Conservation (phyloP, 1,140 invertebrate genomes). For the Amyelois transitella region DNA sequence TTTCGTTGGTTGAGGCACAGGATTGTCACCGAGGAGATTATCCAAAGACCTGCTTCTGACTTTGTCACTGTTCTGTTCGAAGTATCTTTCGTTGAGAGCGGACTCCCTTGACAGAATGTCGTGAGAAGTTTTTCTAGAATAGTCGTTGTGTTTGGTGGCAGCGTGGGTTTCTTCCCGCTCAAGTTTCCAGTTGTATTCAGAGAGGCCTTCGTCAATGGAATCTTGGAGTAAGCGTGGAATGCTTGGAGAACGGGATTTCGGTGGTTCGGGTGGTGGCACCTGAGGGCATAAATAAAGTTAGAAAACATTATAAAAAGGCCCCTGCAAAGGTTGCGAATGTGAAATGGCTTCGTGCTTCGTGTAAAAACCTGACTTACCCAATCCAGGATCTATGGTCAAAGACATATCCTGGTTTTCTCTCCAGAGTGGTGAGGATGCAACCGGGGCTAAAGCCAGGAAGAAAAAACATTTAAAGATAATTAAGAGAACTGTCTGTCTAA, state of each 20-base stretch:
- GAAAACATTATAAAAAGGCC: too few species aligned
- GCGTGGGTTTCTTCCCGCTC: conserved; percentile 47
- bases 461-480: too few species aligned
- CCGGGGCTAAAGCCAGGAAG: too few species aligned
- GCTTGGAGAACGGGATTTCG: conserved; percentile 63
- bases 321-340: too few species aligned
- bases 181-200: conserved; percentile 68
- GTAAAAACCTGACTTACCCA: too few species aligned
- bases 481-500: too few species aligned
- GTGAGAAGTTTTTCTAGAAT: conserved; percentile 81
- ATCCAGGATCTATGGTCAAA: too few species aligned
- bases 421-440: too few species aligned
- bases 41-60: conserved; percentile 87
- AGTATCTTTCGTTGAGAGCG: conserved; percentile 91
- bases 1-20: conserved; percentile 71
- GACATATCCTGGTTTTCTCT: too few species aligned
- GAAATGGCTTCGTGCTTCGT: too few species aligned
- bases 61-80: conserved; percentile 84
- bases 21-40: conserved; percentile 80
- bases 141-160: conserved; percentile 44
- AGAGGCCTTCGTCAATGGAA: conserved; percentile 53
- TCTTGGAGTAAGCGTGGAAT: conserved; percentile 69
- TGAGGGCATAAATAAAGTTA: conserved; percentile 21
- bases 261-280: conserved; percentile 76
- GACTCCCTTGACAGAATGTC: conserved; percentile 88